Evolutionary conservation across 2,888 invertebrate genomes (phyloP).

Genomic region (Mantis religiosa): DNA sequence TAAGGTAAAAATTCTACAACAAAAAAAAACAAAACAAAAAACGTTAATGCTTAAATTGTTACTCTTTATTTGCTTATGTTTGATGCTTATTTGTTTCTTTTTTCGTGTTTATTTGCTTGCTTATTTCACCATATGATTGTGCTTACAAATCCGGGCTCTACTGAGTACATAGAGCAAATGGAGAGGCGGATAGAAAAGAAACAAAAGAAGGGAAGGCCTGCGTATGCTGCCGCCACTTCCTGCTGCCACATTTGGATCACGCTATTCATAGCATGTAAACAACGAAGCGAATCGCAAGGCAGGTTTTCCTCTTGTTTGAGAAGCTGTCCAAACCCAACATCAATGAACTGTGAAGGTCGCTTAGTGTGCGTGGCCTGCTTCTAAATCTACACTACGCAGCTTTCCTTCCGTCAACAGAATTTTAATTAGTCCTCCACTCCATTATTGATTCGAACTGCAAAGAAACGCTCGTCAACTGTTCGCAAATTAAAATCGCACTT

Average conservation of each 20-base stretch:
- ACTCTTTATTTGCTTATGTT: too few relatives aligned
- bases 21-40: too few relatives aligned
- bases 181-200: background rate
- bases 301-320: background rate
- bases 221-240: background rate
- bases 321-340: background rate
- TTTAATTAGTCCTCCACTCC: background rate
- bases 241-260: background rate
- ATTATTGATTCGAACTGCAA: background rate
- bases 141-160: too few relatives aligned
- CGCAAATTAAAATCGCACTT: background rate
- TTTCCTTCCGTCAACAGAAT: background rate
- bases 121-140: too few relatives aligned
- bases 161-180: too few relatives aligned
- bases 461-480: background rate
- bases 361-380: background rate
- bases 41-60: too few relatives aligned
- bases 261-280: background rate
- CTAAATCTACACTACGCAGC: background rate
- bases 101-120: too few relatives aligned
- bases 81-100: too few relatives aligned
- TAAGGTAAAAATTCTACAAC: too few relatives aligned
- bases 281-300: background rate
- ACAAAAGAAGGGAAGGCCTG: background rate
- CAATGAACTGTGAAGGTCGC: background rate